Conservation (phyloP, 2,113 vertebrate genomes). For the Camelus dromedarius region DNA sequence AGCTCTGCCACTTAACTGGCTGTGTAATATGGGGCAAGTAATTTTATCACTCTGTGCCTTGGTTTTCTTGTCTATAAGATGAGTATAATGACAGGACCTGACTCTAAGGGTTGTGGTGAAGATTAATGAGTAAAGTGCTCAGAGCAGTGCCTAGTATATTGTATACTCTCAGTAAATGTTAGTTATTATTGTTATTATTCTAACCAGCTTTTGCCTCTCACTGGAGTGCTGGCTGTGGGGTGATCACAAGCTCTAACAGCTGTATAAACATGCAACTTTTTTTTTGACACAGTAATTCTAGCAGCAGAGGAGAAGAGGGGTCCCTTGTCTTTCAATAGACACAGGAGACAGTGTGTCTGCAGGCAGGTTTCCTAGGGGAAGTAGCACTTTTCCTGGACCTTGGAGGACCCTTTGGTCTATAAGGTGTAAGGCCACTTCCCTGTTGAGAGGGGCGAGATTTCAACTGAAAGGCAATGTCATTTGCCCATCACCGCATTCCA, state of each 20-base stretch:
- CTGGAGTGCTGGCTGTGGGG: background rate
- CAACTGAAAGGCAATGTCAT: background rate
- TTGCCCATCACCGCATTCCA: background rate
- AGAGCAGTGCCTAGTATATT: background rate
- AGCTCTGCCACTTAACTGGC: background rate
- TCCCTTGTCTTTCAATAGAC: background rate
- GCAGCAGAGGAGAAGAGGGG: background rate
- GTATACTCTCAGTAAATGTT: background rate
- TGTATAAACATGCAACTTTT: background rate
- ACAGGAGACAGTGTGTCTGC: background rate
- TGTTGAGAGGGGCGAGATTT: background rate
- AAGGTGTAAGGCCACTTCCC: background rate
- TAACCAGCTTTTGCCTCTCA: background rate
- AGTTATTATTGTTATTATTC: background rate
- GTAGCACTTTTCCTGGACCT: background rate
- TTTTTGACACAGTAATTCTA: background rate
- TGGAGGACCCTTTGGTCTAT: background rate
- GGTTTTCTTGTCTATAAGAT: background rate
- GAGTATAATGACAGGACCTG: background rate
- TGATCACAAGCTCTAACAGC: background rate
- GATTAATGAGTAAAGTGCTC: background rate
- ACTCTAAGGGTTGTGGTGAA: background rate
- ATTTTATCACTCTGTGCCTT: background rate
- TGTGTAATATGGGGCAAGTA: background rate
- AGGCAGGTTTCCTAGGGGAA: background rate